Evolutionary conservation across 2,888 invertebrate species (phyloP), one percentile per base, ranked within the genome.

Genomic region (Acanthosepion lycidas): DNA sequence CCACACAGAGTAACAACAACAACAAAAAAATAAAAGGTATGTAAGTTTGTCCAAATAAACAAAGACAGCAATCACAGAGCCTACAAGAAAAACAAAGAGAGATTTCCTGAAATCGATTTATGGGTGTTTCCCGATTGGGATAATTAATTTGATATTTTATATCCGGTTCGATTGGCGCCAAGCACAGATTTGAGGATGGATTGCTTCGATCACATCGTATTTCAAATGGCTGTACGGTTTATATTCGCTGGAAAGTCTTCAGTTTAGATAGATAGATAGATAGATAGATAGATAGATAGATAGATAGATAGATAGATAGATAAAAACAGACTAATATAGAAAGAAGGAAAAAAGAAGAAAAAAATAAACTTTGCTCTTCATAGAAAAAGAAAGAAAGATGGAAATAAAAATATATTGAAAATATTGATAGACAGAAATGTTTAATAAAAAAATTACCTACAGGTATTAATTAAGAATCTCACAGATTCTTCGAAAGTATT

Each of bases 131-230:
- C n/a, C 78, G n/a, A 33, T 78, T 33, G 78, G 78, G 78, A 78
- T 78, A 78, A 78, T 78, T 78, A 33, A 78, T 78, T 78, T 78
- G 78, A 78, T 78, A 78, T 78, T 78, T 78, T 78, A 78, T 78
- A 78, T 78, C n/a, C 78, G 78, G 78, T 78, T 33, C 78, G 78
- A 78, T 78, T 78, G 78, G 78, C 78, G 12, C n/a, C 33, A 12
- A 18, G 78, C n/a, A 33, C 78, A 78, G 12, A 78, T 78, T n/a
- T n/a, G 12, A n/a, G 78, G 78, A 78, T 78, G 78, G n/a, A 78
- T 33, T n/a, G 78, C 78, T 33, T n/a, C 15, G 78, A 33, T 78
- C 15, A 33, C 78, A n/a, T 78, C n/a, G 78, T 78, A 78, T 78
- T 78, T 78, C 78, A 78, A 78, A 78, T 78, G 15, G 12, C 78